A percentile compares a stretch with the other conserved stretches of the same genome.
These are phyloP conservation scores for Oceanites oceanicus DNA, from an alignment of 2,113 vertebrate genomes.

Conservation along the genomic window DNA sequence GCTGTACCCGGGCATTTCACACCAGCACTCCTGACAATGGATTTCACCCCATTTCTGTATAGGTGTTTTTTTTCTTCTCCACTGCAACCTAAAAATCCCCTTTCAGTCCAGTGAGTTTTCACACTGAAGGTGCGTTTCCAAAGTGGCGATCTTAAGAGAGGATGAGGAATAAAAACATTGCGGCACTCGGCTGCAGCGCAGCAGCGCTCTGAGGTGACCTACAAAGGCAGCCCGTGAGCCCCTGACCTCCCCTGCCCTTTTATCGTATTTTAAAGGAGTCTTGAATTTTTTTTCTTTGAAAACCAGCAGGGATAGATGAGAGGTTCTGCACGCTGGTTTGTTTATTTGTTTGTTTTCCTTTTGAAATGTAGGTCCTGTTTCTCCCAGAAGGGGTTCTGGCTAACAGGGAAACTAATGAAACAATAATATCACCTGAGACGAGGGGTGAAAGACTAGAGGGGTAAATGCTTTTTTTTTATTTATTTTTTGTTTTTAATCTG, in stretches of 20 bases:
- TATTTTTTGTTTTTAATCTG: not conserved
- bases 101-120: not conserved
- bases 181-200: not conserved
- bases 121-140: not conserved
- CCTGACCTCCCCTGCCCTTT: not conserved
- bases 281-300: not conserved
- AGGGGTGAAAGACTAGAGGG: not conserved
- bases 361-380: not conserved
- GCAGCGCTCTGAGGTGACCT: not conserved
- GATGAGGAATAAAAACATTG: not conserved
- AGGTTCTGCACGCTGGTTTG: not conserved
- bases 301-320: not conserved
- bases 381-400: not conserved
- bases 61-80: not conserved
- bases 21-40: not conserved
- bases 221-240: not conserved
- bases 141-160: not conserved
- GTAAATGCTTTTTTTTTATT: not conserved
- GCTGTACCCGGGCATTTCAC: not conserved
- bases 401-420: not conserved
- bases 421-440: not conserved
- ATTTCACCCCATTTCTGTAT: not conserved
- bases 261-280: not conserved
- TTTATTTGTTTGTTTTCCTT: constrained; percentile 21
- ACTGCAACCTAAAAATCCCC: not conserved